phyloP scores from a whole-genome alignment of 2,797 vertebrate genomes.

The Dryobates pubescens region DNA sequence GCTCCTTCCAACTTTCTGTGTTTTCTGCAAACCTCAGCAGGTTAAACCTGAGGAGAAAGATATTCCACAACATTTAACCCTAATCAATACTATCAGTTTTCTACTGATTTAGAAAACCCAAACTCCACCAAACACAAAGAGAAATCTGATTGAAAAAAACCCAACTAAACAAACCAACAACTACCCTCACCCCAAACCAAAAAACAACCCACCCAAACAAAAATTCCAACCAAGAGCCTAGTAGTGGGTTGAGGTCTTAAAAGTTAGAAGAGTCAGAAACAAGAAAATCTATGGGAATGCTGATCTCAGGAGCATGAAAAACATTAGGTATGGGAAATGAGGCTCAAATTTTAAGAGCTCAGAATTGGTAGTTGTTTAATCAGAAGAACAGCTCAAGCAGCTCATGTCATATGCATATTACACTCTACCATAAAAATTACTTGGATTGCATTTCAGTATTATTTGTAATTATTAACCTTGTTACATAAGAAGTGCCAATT shows the following conservation, averaged over 20 bases:
- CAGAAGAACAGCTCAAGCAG: not conserved
- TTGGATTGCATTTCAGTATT: not conserved
- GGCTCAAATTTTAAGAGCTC: not conserved
- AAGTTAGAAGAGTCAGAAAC: not conserved
- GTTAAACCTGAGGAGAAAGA: constrained; percentile 79
- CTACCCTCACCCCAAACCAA: not conserved
- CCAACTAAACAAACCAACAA: not conserved
- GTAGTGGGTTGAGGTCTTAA: not conserved
- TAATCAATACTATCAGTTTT: not conserved
- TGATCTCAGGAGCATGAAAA: not conserved
- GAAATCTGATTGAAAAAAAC: not conserved
- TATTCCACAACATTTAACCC: not conserved
- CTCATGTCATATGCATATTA: not conserved
- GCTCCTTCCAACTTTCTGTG: constrained; percentile 75
- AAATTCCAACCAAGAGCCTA: not conserved
- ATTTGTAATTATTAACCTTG: not conserved
- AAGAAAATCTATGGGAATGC: not conserved
- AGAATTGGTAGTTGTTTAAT: not conserved
- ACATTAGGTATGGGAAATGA: not conserved
- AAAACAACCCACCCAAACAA: not conserved
- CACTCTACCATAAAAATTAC: not conserved
- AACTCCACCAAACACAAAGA: too few relatives aligned
- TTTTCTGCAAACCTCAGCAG: constrained; percentile 81
- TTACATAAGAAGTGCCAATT: not conserved
- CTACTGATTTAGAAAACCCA: too few relatives aligned